Conservation (phyloP, 2,797 vertebrate species). For the Epinephelus awoara region DNA sequence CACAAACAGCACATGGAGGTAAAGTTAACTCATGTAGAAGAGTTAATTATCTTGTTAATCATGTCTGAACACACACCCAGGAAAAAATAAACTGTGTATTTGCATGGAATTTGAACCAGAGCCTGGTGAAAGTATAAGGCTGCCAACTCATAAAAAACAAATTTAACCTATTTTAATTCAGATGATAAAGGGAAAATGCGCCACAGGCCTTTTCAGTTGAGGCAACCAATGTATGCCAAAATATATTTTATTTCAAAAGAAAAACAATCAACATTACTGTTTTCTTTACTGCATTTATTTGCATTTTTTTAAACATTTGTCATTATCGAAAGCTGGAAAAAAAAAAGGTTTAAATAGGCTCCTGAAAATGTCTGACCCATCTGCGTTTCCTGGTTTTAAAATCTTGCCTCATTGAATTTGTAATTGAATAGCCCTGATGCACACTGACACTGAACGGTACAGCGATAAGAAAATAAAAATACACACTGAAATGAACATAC, state of each 20-base stretch:
- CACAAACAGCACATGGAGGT: conserved; percentile 30
- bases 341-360: no score
- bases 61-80: conserved; percentile 8
- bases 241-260: no score
- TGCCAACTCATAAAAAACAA: not conserved
- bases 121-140: not conserved
- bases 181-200: no score
- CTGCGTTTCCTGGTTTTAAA: no score
- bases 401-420: no score
- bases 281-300: not conserved
- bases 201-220: no score
- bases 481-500: conserved; percentile 16
- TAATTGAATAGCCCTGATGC: not conserved
- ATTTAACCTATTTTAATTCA: no score
- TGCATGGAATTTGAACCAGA: not conserved
- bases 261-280: no score
- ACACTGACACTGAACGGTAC: not conserved
- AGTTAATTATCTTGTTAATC: conserved; percentile 39
- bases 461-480: conserved; percentile 16
- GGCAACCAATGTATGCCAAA: no score
- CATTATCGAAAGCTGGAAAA: not conserved
- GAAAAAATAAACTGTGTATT: not conserved
- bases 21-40: conserved; percentile 22
- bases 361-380: no score
- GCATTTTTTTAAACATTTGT: conserved; percentile 10